phyloP scores from a whole-genome alignment of 2,797 vertebrate species.

The Peromyscus attwateri region DNA sequence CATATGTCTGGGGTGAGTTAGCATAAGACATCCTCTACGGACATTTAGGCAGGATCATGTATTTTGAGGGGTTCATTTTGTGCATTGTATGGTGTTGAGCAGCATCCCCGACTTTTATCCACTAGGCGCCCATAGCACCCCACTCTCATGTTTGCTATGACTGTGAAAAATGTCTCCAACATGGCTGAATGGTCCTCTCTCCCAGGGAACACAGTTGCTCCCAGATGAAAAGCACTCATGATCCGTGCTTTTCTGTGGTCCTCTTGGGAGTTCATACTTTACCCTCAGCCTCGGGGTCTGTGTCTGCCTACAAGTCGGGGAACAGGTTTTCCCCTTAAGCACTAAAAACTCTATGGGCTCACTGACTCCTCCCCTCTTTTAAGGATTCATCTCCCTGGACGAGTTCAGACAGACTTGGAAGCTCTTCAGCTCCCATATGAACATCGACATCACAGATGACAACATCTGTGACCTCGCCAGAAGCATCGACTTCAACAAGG shows the following conservation, averaged over 20 bases:
- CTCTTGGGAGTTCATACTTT: neutral
- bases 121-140: neutral
- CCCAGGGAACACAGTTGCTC: neutral
- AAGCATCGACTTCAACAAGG: slow-evolving; percentile 98
- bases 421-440: slow-evolving; percentile 95
- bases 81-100: neutral
- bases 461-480: slow-evolving; percentile 92
- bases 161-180: neutral
- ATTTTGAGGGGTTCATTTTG: neutral
- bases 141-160: neutral
- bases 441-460: slow-evolving; percentile 91
- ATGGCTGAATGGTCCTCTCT: neutral
- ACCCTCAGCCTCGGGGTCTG: neutral
- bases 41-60: neutral
- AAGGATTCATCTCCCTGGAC: slow-evolving; percentile 95
- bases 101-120: neutral
- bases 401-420: slow-evolving; percentile 96
- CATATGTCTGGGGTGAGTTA: neutral
- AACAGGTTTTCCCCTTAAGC: neutral
- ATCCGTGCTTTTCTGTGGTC: neutral
- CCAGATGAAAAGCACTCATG: neutral
- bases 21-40: neutral
- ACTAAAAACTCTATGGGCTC: neutral
- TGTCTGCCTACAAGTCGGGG: neutral
- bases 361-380: neutral